These are phyloP conservation scores for Gadus macrocephalus DNA, from an alignment of 2,113 vertebrate species.

Conservation along the genomic window DNA sequence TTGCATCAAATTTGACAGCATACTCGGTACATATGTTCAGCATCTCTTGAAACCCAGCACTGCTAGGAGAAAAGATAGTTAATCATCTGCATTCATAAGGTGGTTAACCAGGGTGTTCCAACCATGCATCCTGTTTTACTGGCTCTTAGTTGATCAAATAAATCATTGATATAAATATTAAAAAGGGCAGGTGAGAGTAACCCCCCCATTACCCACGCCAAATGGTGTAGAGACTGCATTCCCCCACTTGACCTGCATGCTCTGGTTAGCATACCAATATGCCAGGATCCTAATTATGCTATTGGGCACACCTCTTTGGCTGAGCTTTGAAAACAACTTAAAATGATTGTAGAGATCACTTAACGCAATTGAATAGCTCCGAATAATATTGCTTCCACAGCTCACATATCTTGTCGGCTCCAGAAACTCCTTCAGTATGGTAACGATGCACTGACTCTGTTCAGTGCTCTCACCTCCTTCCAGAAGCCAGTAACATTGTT, in stretches of 20 bases:
- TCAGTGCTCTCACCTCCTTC: background rate
- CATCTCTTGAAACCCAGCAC: constrained; percentile 1
- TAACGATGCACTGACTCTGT: background rate
- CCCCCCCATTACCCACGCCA: background rate
- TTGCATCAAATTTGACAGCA: background rate
- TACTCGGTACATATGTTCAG: background rate
- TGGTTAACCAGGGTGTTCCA: background rate
- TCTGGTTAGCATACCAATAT: background rate
- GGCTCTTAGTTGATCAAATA: constrained; percentile 4
- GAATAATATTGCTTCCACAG: constrained; percentile 1
- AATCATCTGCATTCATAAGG: constrained; percentile 2
- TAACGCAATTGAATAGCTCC: background rate
- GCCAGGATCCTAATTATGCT: background rate
- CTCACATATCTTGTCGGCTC: background rate
- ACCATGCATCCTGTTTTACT: background rate
- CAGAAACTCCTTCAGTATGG: constrained; percentile 1
- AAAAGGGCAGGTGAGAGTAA: constrained; percentile 1
- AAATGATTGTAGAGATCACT: background rate
- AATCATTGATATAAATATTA: background rate
- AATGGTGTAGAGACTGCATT: background rate
- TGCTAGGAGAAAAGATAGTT: background rate
- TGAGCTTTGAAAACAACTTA: background rate
- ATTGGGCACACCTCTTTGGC: background rate
- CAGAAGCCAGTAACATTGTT: background rate
- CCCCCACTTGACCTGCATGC: background rate